A percentile compares a stretch with the other conserved stretches of the same genome.
phyloP scores from a whole-genome alignment of 2,888 invertebrate species.

The Thecocarcelia acutangulata region DNA sequence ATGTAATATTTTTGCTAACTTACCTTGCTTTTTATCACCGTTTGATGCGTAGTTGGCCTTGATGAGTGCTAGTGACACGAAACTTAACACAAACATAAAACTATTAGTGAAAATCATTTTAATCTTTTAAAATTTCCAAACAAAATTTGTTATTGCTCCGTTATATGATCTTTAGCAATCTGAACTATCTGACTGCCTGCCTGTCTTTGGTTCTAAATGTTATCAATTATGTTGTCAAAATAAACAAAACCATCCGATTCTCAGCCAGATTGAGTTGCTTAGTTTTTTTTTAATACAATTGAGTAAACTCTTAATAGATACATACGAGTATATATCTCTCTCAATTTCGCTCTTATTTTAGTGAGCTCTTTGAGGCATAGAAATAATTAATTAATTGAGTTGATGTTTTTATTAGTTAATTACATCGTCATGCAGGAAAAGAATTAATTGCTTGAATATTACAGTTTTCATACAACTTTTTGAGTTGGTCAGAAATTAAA shows the following conservation, averaged over 20 bases:
- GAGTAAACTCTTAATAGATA: neutral
- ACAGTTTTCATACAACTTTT: no score
- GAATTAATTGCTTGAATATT: no score
- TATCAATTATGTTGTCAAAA: constrained; percentile 33
- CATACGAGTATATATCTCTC: constrained; percentile 27
- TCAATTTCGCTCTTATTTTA: neutral
- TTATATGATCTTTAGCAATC: constrained; percentile 1
- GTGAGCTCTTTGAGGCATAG: neutral
- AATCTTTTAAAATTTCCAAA: neutral
- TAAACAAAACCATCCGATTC: neutral
- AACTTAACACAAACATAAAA: neutral
- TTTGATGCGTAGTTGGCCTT: constrained; percentile 21
- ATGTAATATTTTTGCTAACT: neutral
- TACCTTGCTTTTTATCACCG: constrained; percentile 39
- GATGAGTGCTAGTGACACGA: constrained; percentile 4
- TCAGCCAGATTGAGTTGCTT: neutral
- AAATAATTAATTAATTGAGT: constrained; percentile 34
- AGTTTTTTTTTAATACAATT: constrained; percentile 4
- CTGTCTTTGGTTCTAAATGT: constrained; percentile 6
- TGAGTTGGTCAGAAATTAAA: no score
- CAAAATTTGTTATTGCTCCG: neutral
- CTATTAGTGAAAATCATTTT: constrained; percentile 42
- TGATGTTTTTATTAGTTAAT: constrained; percentile 30
- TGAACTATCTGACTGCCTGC: neutral
- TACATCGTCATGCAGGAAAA: constrained; percentile 7